Conservation (phyloP, 2,113 vertebrate species). For the Herpailurus yagouaroundi region DNA sequence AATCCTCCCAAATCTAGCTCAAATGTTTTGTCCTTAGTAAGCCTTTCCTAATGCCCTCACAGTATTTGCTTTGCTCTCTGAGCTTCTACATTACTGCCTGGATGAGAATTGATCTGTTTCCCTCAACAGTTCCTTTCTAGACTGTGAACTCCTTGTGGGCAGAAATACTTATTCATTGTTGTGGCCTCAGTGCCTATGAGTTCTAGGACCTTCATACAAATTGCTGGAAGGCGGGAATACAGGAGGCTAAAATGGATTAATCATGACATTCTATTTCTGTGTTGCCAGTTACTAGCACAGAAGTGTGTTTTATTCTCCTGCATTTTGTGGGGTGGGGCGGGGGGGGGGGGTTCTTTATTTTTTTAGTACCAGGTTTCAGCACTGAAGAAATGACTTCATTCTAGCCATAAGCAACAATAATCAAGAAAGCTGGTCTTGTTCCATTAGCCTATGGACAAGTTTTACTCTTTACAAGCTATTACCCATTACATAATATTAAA, state of each 20-base stretch:
- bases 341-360: not conserved
- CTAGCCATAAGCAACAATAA: slow-evolving; percentile 26
- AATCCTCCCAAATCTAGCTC: not conserved
- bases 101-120: not conserved
- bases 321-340: too few species aligned
- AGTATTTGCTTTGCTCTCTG: slow-evolving; percentile 7
- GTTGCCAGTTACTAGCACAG: not conserved
- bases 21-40: not conserved
- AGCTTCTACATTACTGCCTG: not conserved
- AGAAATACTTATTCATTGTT: not conserved
- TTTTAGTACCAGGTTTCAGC: slow-evolving; percentile 14
- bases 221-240: not conserved
- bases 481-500: not conserved
- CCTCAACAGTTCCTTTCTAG: not conserved
- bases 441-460: not conserved
- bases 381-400: slow-evolving; percentile 32
- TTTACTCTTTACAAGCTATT: slow-evolving; percentile 37
- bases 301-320: slow-evolving; percentile 13
- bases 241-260: not conserved
- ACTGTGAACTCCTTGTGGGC: not conserved
- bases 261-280: slow-evolving; percentile 9
- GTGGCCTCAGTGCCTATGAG: not conserved
- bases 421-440: not conserved
- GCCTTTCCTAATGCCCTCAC: not conserved
- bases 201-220: slow-evolving; percentile 4